These are phyloP conservation scores for Anastatus disparis DNA, from an alignment of 1,140 invertebrate genomes.

Conservation along the genomic window DNA sequence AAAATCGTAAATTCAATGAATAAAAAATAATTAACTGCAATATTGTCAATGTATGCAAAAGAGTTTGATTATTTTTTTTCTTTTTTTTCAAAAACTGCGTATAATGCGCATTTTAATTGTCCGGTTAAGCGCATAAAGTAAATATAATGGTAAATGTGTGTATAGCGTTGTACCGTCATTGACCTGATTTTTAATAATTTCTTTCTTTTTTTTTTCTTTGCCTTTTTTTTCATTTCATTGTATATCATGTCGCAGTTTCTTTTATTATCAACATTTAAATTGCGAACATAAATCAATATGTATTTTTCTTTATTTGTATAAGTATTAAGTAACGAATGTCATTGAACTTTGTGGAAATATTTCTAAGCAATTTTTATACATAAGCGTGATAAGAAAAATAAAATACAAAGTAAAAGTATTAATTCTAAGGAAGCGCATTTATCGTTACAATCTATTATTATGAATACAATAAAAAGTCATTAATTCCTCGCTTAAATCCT, in stretches of 20 bases:
- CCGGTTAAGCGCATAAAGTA: not conserved
- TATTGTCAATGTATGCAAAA: too few relatives aligned
- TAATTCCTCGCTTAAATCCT: too few relatives aligned
- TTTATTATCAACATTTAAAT: conserved; percentile 2
- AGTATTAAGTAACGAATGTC: not conserved
- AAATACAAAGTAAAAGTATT: too few relatives aligned
- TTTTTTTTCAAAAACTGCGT: not conserved
- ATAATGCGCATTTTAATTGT: not conserved
- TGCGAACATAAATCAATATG: not conserved
- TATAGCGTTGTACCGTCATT: conserved; percentile 3
- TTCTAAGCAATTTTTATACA: too few relatives aligned
- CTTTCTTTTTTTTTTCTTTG: not conserved
- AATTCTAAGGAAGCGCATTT: too few relatives aligned
- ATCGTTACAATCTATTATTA: too few relatives aligned
- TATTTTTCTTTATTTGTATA: not conserved
- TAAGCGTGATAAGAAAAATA: too few relatives aligned
- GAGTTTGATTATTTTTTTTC: too few relatives aligned
- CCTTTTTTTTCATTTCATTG: conserved; percentile 1
- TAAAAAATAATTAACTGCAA: too few relatives aligned
- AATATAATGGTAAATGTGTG: not conserved
- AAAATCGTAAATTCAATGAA: too few relatives aligned
- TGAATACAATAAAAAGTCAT: too few relatives aligned
- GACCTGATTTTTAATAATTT: conserved; percentile 35
- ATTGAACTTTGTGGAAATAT: conserved; percentile 10
- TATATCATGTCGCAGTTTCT: not conserved